Conservation (phyloP, 2,888 invertebrate species). For the Pammene fasciana region DNA sequence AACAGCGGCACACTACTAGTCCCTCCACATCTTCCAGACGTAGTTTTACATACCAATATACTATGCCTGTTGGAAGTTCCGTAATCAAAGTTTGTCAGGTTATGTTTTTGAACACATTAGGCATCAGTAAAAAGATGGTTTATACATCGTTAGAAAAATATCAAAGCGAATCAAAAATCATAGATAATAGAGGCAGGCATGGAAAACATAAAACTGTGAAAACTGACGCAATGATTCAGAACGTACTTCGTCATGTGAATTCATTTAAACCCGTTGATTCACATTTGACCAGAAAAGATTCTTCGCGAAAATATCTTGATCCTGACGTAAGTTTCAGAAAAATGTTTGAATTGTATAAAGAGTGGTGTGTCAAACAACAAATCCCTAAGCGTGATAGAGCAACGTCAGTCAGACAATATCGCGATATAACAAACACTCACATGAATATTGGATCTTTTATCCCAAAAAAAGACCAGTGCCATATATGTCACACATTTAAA, state of each 20-base stretch:
- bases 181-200: constrained; percentile 18
- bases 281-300: constrained; percentile 8
- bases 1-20: not conserved
- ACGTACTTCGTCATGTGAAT: not conserved
- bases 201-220: constrained; percentile 15
- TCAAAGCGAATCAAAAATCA: not conserved
- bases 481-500: too few relatives aligned
- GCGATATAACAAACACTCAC: not conserved
- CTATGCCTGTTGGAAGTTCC: not conserved
- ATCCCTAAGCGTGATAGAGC: too few relatives aligned
- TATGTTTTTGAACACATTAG: constrained; percentile 16
- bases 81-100: constrained; percentile 10
- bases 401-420: constrained; percentile 8
- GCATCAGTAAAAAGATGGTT: constrained; percentile 19
- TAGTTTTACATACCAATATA: constrained; percentile 14
- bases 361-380: too few relatives aligned
- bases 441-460: constrained; percentile 17
- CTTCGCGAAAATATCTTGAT: too few relatives aligned
- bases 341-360: too few relatives aligned
- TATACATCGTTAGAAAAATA: not conserved
- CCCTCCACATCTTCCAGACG: not conserved
- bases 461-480: not conserved
- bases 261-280: constrained; percentile 2
- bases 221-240: constrained; percentile 17
- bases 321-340: too few relatives aligned